Evolutionary conservation across 92 coral and sea anemone species (phyloP), one percentile per base, ranked within the genome.

Genomic region (Epizoanthus fatuus): DNA sequence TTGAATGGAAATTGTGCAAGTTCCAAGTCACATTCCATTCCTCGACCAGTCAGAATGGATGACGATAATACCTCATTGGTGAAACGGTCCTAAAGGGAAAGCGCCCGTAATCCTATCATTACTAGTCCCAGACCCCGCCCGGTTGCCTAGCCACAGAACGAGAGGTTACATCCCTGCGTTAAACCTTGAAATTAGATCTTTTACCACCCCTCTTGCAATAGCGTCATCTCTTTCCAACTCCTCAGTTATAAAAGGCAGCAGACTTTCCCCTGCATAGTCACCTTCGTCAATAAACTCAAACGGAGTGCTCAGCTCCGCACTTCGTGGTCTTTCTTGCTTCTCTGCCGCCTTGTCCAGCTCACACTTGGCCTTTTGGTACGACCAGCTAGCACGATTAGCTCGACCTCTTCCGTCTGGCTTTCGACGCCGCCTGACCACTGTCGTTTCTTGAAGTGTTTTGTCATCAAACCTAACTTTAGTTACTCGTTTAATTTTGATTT

Each of bases 181-280:
- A 86, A 94, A 94, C 74, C 81, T 92, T 29, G 81, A 69, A 16
- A 94, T 93, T 10, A 94, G 74, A 72, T 94, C 92, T 77, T 90
- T 88, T 4, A 94, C 98, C 72, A 92, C 89, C 37, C 95, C 98
- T 29, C 86, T 77, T 44, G 91, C 87, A 3, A 94, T 91, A 40
- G 91, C 81, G 82, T 92, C 95, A 69, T 94, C 94, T 70, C 89
- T 81, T 52, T 94, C 91, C 87, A 92, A 64, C 19, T 93, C 98
- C 15, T 90, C 92, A 9, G 89, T 58, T 77, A 91, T 72, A 47
- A 90, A 87, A 20, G 96, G 94, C 62, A 81, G 88, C 72, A 91
- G 71, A 7, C 94, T 86, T 64, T 84, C 92, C 39, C 85, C 93
- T 14, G 88, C 75, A 51, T 88, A 81, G 5, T 90, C 93, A 7